A percentile compares a stretch with the other conserved stretches of the same genome.
Evolutionary conservation across 2,797 vertebrate genomes (phyloP).

Genomic region (Pagetopsis macropterus): DNA sequence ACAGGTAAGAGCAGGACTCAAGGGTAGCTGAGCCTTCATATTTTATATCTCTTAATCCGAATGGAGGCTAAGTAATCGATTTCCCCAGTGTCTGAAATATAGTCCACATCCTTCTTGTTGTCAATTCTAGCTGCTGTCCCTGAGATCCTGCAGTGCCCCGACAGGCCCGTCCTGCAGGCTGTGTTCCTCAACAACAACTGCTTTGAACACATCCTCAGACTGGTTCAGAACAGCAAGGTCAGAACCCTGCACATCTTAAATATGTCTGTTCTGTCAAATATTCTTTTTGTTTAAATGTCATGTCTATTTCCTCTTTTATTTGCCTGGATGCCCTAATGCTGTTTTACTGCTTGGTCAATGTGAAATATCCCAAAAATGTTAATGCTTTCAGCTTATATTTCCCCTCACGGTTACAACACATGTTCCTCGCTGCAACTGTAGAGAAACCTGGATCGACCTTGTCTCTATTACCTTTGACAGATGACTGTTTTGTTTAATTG

Average conservation of each 20-base stretch:
- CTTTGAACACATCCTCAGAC: conserved; percentile 96
- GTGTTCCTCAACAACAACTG: conserved; percentile 98
- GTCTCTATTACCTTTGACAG: conserved; percentile 21
- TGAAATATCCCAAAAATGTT: conserved; percentile 25
- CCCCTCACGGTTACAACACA: background rate
- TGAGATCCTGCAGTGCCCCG: conserved; percentile 92
- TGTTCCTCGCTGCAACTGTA: conserved; percentile 8
- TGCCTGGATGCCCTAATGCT: conserved; percentile 12
- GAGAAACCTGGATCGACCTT: conserved; percentile 18
- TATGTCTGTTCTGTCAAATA: conserved; percentile 26
- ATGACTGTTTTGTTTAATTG: conserved; percentile 58
- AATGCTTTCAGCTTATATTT: background rate
- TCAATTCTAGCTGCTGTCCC: conserved; percentile 89
- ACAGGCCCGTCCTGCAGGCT: conserved; percentile 93
- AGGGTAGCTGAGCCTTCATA: background rate
- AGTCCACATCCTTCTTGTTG: conserved; percentile 34
- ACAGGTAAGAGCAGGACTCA: conserved; percentile 71
- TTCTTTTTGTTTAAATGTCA: background rate
- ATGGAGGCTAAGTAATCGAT: conserved; percentile 20
- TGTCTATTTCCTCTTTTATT: conserved; percentile 27
- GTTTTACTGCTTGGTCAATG: conserved; percentile 6
- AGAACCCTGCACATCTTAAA: conserved; percentile 44
- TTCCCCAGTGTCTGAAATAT: conserved; percentile 14
- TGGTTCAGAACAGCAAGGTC: conserved; percentile 99
- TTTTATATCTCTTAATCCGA: conserved; percentile 6